Base-by-base conservation (phyloP, 2,888 invertebrate genomes). In the Tyria jacobaeae region DNA sequence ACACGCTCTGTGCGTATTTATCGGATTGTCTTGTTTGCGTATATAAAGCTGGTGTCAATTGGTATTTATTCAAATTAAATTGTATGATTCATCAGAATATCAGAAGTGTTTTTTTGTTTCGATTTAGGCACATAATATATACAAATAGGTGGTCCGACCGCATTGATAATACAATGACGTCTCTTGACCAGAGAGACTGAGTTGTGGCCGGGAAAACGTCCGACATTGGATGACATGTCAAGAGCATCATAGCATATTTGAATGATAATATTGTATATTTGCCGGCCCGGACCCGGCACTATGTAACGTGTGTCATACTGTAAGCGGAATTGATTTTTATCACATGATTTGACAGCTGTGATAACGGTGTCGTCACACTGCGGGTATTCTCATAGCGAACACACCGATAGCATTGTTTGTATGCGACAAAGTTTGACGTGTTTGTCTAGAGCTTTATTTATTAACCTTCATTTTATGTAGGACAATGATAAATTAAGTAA, bases 331-430 rank as follows among this genome's bases (percentile, higher is more conserved):
- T 61, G 54, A 37, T 53, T 56, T 59, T 55, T 53, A 53, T 70
- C 66, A 62, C 57, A 61, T 62, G 69, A 68, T 61, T 55, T 72
- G 75, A 69, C 73, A 66, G 48, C 24, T 31, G 1, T 68, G 81
- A 80, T 78, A 80, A 79, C 72, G 75, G 64, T 72, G 66, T 62
- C 72, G 75, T 75, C 80, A 81, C 75, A 78, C 67, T 75, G 78
- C 71, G 65, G 72, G 62, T 68, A 63, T 68, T 69, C 63, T 69
- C 65, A 70, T 71, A 58, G 68, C 63, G 60, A 55, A 62, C 52
- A 60, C 58, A 56, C 55, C 37, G 73, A 75, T 71, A 76, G 41
- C 65, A 68, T 72, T 76, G 76, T 76, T 76, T 76, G 68, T 53
- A 57, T 57, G 59, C 48, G 54, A 9, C 44, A 17, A 65, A 61